Conservation (phyloP, 2,797 vertebrate genomes). For the Cryptoprocta ferox region DNA sequence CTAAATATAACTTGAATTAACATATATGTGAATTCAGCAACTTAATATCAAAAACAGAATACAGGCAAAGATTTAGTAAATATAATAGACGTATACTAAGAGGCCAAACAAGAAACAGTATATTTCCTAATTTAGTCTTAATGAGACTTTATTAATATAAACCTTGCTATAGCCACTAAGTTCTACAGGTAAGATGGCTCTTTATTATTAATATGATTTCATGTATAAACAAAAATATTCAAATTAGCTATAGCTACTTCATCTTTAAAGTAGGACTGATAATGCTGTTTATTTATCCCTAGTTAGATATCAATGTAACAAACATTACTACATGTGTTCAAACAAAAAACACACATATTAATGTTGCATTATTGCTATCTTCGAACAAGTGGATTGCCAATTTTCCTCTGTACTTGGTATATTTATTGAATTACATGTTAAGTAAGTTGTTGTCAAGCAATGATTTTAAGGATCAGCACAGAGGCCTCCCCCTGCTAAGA, state of each 20-base stretch:
- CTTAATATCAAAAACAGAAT: background rate
- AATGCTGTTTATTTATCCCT: background rate
- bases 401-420: constrained; percentile 9
- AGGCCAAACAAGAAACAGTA: background rate
- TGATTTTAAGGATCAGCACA: constrained; percentile 46
- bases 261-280: background rate
- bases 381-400: constrained; percentile 21
- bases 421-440: constrained; percentile 69
- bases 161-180: background rate
- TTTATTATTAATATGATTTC: background rate
- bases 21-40: background rate
- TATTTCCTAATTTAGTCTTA: background rate
- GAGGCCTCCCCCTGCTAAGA: constrained; percentile 36
- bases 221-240: background rate
- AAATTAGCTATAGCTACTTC: background rate
- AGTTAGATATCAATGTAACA: background rate
- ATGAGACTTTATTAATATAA: background rate
- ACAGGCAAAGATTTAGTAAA: background rate
- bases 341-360: background rate
- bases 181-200: background rate
- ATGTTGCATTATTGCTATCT: background rate
- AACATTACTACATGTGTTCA: background rate
- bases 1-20: background rate
- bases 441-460: constrained; percentile 67
- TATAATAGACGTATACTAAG: background rate